phyloP scores from a whole-genome alignment of 2,113 vertebrate genomes.

The Capricornis sumatraensis region DNA sequence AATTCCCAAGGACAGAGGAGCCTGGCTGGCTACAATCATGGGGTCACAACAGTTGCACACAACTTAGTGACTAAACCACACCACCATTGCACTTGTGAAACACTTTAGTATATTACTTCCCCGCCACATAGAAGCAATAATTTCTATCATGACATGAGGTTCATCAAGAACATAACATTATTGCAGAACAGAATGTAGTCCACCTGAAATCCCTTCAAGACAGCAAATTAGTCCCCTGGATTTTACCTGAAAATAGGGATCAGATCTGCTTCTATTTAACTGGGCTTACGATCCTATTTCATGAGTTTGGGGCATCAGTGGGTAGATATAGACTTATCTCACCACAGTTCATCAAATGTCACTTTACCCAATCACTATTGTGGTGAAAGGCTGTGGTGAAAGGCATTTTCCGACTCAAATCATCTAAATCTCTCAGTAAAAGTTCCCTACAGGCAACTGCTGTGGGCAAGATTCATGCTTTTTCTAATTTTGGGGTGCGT shows the following conservation, averaged over 20 bases:
- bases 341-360: background rate
- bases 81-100: background rate
- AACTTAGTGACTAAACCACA: background rate
- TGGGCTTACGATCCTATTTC: background rate
- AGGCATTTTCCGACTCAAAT: background rate
- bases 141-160: background rate
- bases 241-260: background rate
- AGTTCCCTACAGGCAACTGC: background rate
- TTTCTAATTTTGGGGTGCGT: background rate
- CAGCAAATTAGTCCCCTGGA: background rate
- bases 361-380: background rate
- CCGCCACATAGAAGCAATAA: background rate
- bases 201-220: background rate
- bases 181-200: background rate
- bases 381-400: background rate
- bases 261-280: background rate
- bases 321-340: background rate
- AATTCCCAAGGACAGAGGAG: background rate
- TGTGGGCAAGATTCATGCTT: background rate
- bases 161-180: background rate
- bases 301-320: background rate
- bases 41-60: background rate
- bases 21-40: background rate
- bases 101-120: background rate
- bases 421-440: background rate